Base-by-base conservation (phyloP, 2,888 invertebrate species). In the Anarsia innoxiella region DNA sequence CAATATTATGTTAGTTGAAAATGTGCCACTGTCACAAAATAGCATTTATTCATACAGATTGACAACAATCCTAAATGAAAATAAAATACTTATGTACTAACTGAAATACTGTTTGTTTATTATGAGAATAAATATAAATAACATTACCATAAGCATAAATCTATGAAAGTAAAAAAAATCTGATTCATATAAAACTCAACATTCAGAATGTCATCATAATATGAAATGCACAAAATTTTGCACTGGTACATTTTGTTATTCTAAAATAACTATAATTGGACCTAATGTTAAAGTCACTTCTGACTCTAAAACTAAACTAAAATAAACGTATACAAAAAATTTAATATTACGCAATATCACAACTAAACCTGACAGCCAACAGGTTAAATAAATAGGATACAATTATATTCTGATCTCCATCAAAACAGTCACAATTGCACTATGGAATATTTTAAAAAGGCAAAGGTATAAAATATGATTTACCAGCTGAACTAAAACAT, bases 241-340 rank as follows among this genome's bases (percentile, higher is more conserved):
- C 58, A 53, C 57, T 57, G 56, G 49, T 53, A 60, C 49, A 52
- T 49, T 51, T 46, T 51, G 51, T 55, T 56, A 56, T 60, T 34
- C 56, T 59, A 66, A 62, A 61, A 66, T 65, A 67, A 53, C 48
- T 58, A 56, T 53, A 48, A 56, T 68, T 61, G 69, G 64, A 61
- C 65, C 66, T 73, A 76, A 73, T 36, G 79, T 80, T 82, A 78
- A 73, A 66, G 80, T 82, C 83, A 80, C 72, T 48, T 25, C 36
- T 69, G 79, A 83, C 82, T 60, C 42, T 29, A 32, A 15, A 32
- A 32, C 32, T 34, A 45, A 56, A 44, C 71, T 71, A 77, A 78
- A 73, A 66, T 75, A 78, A 83, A 83, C 83, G 83, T 84, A 84
- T 84, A 84, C 83, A 71, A 78, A 78, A 75, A 66, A 62, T 73